A percentile compares a stretch with the other conserved stretches of the same genome.
These are phyloP conservation scores for Rhizomys pruinosus DNA, from an alignment of 2,113 vertebrate genomes.

Conservation along the genomic window DNA sequence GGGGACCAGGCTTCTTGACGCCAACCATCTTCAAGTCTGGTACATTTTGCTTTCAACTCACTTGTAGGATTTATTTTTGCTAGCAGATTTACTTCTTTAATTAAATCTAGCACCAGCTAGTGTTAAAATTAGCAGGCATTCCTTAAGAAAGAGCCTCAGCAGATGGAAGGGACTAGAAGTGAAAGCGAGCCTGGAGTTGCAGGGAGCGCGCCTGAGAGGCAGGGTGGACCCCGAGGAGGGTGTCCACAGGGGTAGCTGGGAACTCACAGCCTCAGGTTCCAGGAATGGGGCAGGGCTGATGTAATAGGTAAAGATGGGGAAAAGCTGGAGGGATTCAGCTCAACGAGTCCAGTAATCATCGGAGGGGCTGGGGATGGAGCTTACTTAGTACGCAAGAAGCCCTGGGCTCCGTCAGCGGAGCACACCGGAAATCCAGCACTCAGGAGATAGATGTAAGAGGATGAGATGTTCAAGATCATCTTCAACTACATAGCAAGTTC, in stretches of 20 bases:
- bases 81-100: slow-evolving; percentile 50
- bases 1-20: not conserved
- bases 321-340: not conserved
- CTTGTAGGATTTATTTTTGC: slow-evolving; percentile 57
- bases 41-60: slow-evolving; percentile 24
- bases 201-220: not conserved
- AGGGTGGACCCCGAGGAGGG: not conserved
- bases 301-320: not conserved
- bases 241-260: not conserved
- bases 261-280: not conserved
- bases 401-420: not conserved
- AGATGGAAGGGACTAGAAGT: slow-evolving; percentile 38
- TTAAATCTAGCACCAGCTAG: slow-evolving; percentile 65
- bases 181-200: not conserved
- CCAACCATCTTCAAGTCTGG: not conserved
- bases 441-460: not conserved
- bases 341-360: not conserved
- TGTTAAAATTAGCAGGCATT: slow-evolving; percentile 52
- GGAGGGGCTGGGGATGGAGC: not conserved
- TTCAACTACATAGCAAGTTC: not conserved
- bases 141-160: slow-evolving; percentile 50
- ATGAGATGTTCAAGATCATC: not conserved
- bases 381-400: no score
- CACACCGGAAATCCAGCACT: no score
- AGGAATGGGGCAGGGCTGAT: not conserved